These are phyloP conservation scores for Steatornis caripensis DNA, from an alignment of 2,113 vertebrate genomes.

Conservation along the genomic window DNA sequence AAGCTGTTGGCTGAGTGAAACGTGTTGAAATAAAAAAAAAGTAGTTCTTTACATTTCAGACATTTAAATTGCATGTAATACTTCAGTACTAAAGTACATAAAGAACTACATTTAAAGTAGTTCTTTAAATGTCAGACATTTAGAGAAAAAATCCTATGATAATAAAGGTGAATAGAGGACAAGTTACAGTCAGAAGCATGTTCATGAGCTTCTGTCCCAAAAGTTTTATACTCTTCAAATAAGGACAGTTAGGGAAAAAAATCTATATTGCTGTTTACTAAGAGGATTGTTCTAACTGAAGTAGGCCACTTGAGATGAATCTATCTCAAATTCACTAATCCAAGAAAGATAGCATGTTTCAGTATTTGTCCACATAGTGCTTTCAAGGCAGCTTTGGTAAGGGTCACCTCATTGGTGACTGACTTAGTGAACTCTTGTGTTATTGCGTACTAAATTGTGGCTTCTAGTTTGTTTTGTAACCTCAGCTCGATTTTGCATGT, in stretches of 20 bases:
- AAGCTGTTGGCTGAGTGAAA: neutral
- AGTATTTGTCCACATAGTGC: rapidly evolving
- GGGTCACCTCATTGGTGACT: neutral
- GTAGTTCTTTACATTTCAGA: neutral
- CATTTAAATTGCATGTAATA: neutral
- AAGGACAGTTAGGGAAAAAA: neutral
- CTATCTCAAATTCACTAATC: neutral
- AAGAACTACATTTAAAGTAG: neutral
- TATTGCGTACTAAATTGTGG: neutral
- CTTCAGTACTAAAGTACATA: neutral
- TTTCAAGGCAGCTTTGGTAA: neutral
- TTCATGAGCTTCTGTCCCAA: neutral
- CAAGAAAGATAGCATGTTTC: neutral
- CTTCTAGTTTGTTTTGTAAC: neutral
- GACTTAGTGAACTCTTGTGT: neutral
- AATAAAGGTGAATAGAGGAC: neutral
- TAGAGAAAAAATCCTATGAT: neutral
- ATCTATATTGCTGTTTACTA: neutral
- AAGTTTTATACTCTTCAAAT: neutral
- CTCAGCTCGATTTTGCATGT: neutral
- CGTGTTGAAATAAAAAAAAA: neutral
- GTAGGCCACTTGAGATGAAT: neutral
- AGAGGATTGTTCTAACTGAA: neutral
- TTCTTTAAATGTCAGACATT: neutral
- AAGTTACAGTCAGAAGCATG: neutral